phyloP scores from a whole-genome alignment of 2,113 vertebrate genomes.

The Heterochromis multidens region DNA sequence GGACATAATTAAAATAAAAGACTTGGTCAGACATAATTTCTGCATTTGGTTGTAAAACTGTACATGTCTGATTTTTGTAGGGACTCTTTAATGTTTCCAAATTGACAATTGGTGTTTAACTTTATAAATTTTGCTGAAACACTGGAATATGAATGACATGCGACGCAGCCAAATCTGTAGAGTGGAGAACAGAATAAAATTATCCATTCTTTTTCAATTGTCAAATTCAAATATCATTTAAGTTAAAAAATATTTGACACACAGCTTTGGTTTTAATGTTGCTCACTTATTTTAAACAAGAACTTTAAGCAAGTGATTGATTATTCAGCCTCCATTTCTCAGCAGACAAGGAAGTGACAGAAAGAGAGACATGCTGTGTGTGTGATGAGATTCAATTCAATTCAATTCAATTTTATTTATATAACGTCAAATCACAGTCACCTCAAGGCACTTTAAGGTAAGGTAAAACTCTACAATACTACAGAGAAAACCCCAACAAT shows the following conservation, averaged over 20 bases:
- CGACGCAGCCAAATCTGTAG: not conserved
- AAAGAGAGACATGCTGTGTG: not conserved
- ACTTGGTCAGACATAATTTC: not conserved
- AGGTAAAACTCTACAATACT: too few species aligned
- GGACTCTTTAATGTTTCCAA: not conserved
- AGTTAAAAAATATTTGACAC: not conserved
- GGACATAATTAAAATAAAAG: constrained; percentile 12
- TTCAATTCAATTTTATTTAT: too few species aligned
- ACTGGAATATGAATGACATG: not conserved
- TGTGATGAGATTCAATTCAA: not conserved
- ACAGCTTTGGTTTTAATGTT: not conserved
- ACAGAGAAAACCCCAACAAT: too few species aligned
- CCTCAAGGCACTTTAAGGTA: too few species aligned
- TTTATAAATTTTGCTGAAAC: not conserved
- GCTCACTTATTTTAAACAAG: not conserved
- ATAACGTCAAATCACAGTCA: too few species aligned
- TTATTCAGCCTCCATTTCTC: not conserved
- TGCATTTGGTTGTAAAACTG: not conserved
- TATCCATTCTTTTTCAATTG: not conserved
- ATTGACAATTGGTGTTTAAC: not conserved
- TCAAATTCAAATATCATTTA: not conserved
- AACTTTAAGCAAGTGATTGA: not conserved
- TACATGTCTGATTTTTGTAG: not conserved
- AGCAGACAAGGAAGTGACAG: not conserved
- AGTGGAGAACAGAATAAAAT: not conserved